Base-by-base conservation (phyloP, 2,888 invertebrate species). In the Neoascia interrupta region DNA sequence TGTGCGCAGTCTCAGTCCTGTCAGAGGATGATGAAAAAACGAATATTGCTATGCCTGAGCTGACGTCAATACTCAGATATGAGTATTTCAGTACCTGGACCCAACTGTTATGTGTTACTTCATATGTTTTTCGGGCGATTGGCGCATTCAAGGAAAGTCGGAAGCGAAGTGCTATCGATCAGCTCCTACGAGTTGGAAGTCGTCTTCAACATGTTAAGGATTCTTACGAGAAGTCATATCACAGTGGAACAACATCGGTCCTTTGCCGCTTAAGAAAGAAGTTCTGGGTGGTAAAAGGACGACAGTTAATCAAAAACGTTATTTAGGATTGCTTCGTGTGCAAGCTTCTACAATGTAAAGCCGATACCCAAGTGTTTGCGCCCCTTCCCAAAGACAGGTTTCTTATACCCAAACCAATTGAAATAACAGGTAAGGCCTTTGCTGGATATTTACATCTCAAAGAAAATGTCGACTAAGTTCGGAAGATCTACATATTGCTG, bases 381-480 rank as follows among this genome's bases (percentile, higher is more conserved):
- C 36, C 36, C 11, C 36, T 36, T 13, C 36, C 36, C 13, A 36
- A 13, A 2, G 13, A 13, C 13, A 2, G 13, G 5, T 11, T 3
- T 2, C 1, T 36, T 31, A 10, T 10, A 1, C n/a, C 31, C 11
- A 11, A n/a, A 1, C 31, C 10, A 3, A 6, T 31, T 31, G 31
- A 31, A 10, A 10, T n/a, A n/a, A n/a, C n/a, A n/a, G n/a, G 31
- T 3, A 31, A 6, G 76, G 76, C 8, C 21, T 76, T 76, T 31
- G 70, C 69, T 1, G 63, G 69, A 13, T 69, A 53, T 6, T 39
- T 66, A 19, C 10, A 47, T 37, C 10, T 37, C 10, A 13, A 16
- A 1, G 26, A 39, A 10, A 1, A 16, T 6, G 23, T 0, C 3
- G 18, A 16, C 11, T 16, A 39, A 39, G 15, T 26, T 11, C 2